Base-by-base conservation (phyloP, 1,140 invertebrate species). In the Bicyclus anynana region DNA sequence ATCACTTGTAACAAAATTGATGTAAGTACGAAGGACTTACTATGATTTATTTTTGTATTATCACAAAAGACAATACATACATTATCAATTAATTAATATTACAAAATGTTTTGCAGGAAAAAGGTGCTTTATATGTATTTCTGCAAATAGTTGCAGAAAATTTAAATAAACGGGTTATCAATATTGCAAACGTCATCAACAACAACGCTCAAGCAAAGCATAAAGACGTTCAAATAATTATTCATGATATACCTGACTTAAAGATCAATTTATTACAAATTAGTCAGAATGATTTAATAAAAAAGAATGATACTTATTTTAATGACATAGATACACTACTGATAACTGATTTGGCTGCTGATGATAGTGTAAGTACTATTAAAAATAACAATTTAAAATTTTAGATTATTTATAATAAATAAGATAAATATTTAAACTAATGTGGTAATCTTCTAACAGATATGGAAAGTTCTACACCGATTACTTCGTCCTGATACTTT, bases 21-120 rank as follows among this genome's bases (percentile, higher is more conserved):
- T 54, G 67, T 69, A 46, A 52, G 67, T 60, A 52, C n/a, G n/a
- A n/a, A n/a, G n/a, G n/a, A n/a, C n/a, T n/a, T n/a, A n/a, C n/a
- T n/a, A n/a, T n/a, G n/a, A n/a, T n/a, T n/a, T n/a, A n/a, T n/a
- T n/a, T n/a, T n/a, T n/a, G n/a, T n/a, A n/a, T n/a, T n/a, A n/a
- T n/a, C n/a, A n/a, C n/a, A n/a, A n/a, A n/a, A n/a, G n/a, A n/a
- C n/a, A n/a, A n/a, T n/a, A n/a, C n/a, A n/a, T n/a, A n/a, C n/a
- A n/a, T n/a, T n/a, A n/a, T n/a, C n/a, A n/a, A n/a, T n/a, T n/a
- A n/a, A n/a, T n/a, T n/a, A n/a, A n/a, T n/a, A n/a, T n/a, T n/a
- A n/a, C n/a, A n/a, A n/a, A n/a, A n/a, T n/a, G n/a, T n/a, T 44
- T 65, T 65, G n/a, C 53, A 65, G 67, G 33, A 62, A 16, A 47